Evolutionary conservation across 2,797 vertebrate species (phyloP), one percentile per base, ranked within the genome.

Genomic region (Halcyon badia): DNA sequence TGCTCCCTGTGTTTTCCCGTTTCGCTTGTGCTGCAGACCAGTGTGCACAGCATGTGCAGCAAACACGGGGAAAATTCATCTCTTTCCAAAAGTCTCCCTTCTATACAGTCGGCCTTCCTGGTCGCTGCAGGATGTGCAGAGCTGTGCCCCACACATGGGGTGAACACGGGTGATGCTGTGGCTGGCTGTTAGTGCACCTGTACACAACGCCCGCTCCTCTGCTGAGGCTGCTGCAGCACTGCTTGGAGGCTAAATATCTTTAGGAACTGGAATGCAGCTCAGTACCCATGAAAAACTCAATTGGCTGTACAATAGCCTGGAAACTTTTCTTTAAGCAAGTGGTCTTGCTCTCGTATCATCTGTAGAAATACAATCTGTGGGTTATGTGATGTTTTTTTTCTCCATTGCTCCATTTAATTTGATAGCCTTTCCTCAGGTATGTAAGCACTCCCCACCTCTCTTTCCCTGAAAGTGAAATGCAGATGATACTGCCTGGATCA

Each of bases 111-210:
- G 5, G 18, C 33, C 18, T 42, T 39, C 26, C 26, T 2, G 0
- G 57, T 61, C 46, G 41, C 80, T 2, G 61, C 2, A 22, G 83
- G 80, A 70, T 8, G 24, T 7, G 24, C 65, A 42, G 78, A 4
- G 8, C 84, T 5, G 81, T 79, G 85, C 68, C 72, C 57, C 72
- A 7, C 0, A 4, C 54, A 3, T 17, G 6, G 37, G 64, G 21
- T 0, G 16, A 79, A 3, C 37, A 6, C 2, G 1, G 0, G 1
- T 31, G 87, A 24, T 28, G 18, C 58, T 9, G 3, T 6, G 41
- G 22, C 21, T 71, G 77, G 30, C 49, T 31, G 9, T 61, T 5
- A 48, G 41, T 39, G 70, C 69, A 42, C 56, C 69, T 60, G 54
- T 24, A 70, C 24, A 22, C 28, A 5, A 17, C 17, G 76, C 19